Conservation (phyloP, 2,888 invertebrate genomes). For the Limnephilus rhombicus region DNA sequence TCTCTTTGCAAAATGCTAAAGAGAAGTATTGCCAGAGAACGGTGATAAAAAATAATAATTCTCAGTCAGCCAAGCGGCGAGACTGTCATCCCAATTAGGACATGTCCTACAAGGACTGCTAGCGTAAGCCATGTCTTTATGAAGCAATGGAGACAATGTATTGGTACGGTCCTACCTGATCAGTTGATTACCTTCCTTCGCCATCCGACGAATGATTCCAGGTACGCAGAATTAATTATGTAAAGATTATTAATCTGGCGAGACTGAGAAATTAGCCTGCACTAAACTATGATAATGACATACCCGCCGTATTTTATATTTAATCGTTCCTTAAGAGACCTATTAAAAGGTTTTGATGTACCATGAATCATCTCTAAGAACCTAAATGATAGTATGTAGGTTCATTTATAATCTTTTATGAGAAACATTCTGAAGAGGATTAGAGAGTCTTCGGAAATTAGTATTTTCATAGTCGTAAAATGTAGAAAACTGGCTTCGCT, state of each 20-base stretch:
- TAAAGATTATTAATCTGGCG: neutral
- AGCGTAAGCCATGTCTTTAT: neutral
- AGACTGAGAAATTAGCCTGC: neutral
- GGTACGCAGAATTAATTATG: neutral
- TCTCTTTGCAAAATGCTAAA: neutral
- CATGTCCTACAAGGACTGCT: neutral
- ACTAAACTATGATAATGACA: neutral
- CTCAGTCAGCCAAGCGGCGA: neutral
- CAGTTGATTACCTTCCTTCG: neutral
- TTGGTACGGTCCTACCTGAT: neutral
- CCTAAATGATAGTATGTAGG: too few relatives aligned
- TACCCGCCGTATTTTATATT: neutral
- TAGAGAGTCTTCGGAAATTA: neutral
- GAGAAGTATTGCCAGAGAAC: neutral
- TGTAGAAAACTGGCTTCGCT: neutral
- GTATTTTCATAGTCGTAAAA: neutral
- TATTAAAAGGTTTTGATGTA: neutral
- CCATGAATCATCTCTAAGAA: neutral
- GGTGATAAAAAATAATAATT: neutral
- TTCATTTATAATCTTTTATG: neutral
- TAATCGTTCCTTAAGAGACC: neutral
- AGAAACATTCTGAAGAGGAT: neutral
- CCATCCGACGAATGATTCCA: neutral
- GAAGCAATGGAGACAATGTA: neutral
- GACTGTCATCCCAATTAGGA: conserved; percentile 10